Conservation (phyloP, 2,113 vertebrate genomes). For the Puffinus mauretanicus region DNA sequence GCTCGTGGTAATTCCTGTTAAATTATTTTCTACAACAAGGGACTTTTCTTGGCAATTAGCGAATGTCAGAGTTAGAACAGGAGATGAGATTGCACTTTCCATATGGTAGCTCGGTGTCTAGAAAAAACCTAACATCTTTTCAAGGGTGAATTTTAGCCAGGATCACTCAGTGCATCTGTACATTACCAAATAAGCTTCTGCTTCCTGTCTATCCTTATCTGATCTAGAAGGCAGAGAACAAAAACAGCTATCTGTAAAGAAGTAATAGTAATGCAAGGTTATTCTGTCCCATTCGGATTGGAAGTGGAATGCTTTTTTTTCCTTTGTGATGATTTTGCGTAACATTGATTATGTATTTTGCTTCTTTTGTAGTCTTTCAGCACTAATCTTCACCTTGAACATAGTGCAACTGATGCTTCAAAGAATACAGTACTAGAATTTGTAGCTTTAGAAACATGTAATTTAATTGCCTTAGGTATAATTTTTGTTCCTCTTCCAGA, state of each 20-base stretch:
- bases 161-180: background rate
- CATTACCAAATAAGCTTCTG: background rate
- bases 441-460: background rate
- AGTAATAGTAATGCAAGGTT: background rate
- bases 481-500: background rate
- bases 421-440: background rate
- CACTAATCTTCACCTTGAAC: background rate
- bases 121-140: background rate
- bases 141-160: background rate
- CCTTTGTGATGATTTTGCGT: background rate
- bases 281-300: background rate
- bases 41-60: background rate
- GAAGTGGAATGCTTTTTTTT: background rate
- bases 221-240: background rate
- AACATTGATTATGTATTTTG: background rate
- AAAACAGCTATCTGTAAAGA: background rate
- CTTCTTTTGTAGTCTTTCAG: background rate
- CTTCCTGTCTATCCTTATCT: background rate
- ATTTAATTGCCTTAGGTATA: background rate
- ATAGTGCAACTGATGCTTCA: background rate
- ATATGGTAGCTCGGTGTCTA: background rate
- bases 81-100: background rate
- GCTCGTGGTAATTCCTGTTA: background rate
- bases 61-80: background rate
- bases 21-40: background rate